Evolutionary conservation across 2,113 vertebrate genomes (phyloP).

Genomic region (Malurus cyaneus): DNA sequence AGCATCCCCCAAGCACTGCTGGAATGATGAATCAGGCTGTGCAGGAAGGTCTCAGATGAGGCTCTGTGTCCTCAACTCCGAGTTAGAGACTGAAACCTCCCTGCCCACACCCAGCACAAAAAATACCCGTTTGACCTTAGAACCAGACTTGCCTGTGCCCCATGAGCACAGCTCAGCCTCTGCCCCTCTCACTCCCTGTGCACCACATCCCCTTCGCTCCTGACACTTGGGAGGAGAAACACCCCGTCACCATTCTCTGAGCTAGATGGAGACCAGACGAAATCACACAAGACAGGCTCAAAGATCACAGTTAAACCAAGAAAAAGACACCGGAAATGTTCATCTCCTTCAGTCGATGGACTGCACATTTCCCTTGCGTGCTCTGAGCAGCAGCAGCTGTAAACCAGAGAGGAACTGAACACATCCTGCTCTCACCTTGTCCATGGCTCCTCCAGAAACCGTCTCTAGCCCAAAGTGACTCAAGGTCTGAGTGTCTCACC

Average conservation of each 20-base stretch:
- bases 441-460: not conserved
- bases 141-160: not conserved
- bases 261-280: not conserved
- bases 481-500: not conserved
- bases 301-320: not conserved
- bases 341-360: not conserved
- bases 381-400: not conserved
- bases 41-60: not conserved
- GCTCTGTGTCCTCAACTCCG: not conserved
- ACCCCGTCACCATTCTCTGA: not conserved
- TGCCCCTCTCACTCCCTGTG: not conserved
- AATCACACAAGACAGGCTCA: not conserved
- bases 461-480: not conserved
- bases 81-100: not conserved
- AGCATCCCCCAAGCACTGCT: not conserved
- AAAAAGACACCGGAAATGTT: not conserved
- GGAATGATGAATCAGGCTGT: not conserved
- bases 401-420: not conserved
- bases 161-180: not conserved
- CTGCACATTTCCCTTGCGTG: rapidly evolving
- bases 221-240: not conserved
- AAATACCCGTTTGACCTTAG: rapidly evolving
- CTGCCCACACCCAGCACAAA: not conserved
- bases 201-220: not conserved
- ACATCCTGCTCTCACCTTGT: not conserved